phyloP scores from a whole-genome alignment of 2,797 vertebrate genomes.

The Mormyrops boulengeri region DNA sequence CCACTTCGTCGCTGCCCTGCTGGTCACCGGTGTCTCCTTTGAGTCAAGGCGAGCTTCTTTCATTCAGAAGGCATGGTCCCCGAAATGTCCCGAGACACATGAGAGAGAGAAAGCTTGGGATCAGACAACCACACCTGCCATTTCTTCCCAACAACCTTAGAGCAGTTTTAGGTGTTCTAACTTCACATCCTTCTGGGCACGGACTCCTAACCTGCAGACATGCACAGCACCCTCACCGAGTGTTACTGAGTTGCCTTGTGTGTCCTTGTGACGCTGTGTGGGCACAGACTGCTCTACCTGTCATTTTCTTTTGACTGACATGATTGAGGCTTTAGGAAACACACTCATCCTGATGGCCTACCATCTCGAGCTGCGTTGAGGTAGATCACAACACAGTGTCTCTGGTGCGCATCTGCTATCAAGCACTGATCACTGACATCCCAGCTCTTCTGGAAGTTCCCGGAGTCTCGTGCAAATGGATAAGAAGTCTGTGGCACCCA shows the following conservation, averaged over 20 bases:
- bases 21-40: background rate
- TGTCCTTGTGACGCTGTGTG: background rate
- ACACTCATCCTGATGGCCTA: slow-evolving; percentile 28
- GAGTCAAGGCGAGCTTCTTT: background rate
- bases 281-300: background rate
- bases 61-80: background rate
- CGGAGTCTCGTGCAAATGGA: background rate
- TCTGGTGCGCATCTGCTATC: slow-evolving; percentile 15
- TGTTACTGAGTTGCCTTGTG: background rate
- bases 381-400: slow-evolving; percentile 11
- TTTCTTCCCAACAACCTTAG: background rate
- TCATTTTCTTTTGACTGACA: slow-evolving; percentile 14
- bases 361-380: background rate
- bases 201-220: background rate
- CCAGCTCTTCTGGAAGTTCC: background rate
- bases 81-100: background rate
- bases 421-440: background rate
- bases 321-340: slow-evolving; percentile 24
- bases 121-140: background rate
- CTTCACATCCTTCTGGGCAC: background rate
- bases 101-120: background rate
- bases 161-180: background rate
- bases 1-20: too few relatives aligned
- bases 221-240: background rate
- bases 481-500: background rate